A percentile compares a stretch with the other conserved stretches of the same genome.
These are phyloP conservation scores for Brachyistius frenatus DNA, from an alignment of 2,113 vertebrate genomes.

Conservation along the genomic window DNA sequence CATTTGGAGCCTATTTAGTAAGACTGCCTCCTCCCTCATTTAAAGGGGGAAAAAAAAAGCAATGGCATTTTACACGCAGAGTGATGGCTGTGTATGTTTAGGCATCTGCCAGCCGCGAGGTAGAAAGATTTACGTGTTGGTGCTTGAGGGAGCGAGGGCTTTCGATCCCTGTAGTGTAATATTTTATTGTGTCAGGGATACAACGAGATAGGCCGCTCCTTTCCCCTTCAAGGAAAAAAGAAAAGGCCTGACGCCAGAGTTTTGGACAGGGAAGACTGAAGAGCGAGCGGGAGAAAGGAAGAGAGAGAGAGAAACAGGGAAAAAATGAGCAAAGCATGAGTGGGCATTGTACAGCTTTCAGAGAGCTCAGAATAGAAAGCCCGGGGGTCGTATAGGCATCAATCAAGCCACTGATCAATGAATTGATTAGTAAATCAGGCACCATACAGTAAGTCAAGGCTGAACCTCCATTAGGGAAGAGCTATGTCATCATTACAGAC, in stretches of 20 bases:
- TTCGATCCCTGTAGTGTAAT: slow-evolving; percentile 59
- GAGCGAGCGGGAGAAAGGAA: neutral
- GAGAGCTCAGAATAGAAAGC: slow-evolving; percentile 55
- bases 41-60: slow-evolving; percentile 13
- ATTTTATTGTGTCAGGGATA: slow-evolving; percentile 74
- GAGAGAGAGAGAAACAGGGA: slow-evolving; percentile 11
- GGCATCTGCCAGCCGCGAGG: slow-evolving; percentile 51
- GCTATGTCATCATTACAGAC: slow-evolving; percentile 82
- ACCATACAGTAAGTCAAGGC: slow-evolving; percentile 79
- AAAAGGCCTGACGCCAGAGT: slow-evolving; percentile 57
- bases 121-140: slow-evolving; percentile 67
- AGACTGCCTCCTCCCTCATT: slow-evolving; percentile 31
- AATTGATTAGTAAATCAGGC: slow-evolving; percentile 79
- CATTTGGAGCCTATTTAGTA: slow-evolving; percentile 65
- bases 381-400: slow-evolving; percentile 55
- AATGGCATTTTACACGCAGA: slow-evolving; percentile 39
- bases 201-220: slow-evolving; percentile 49
- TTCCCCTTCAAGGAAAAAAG: slow-evolving; percentile 61
- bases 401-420: slow-evolving; percentile 74
- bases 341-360: slow-evolving; percentile 52
- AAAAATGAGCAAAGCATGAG: slow-evolving; percentile 49
- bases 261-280: slow-evolving; percentile 44
- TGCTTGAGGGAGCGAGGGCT: slow-evolving; percentile 62
- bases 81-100: slow-evolving; percentile 50
- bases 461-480: slow-evolving; percentile 79